These are phyloP conservation scores for Microctonus aethiopoides DNA, from an alignment of 2,888 invertebrate species.

Conservation along the genomic window DNA sequence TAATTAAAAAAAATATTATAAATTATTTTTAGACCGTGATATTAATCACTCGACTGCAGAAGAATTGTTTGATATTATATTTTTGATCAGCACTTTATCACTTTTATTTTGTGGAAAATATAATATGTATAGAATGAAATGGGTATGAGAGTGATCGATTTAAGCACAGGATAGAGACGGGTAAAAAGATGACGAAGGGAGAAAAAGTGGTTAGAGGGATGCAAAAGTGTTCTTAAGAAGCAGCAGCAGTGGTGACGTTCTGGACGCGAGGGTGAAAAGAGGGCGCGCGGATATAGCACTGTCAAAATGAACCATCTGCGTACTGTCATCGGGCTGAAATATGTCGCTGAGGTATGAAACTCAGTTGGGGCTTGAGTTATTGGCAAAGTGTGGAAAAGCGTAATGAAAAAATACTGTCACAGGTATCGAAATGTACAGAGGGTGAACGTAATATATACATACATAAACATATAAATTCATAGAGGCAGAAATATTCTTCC, in stretches of 20 bases:
- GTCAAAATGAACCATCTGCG: conserved; percentile 50
- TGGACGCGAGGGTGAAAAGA: conserved; percentile 24
- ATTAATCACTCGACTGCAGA: not conserved
- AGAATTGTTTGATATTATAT: not conserved
- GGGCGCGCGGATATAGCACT: conserved; percentile 41
- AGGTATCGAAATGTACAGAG: conserved; percentile 39
- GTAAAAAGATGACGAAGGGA: conserved; percentile 2
- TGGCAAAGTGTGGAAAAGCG: conserved; percentile 44
- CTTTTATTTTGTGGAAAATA: not conserved
- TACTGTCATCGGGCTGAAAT: conserved; percentile 48
- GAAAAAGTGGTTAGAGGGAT: conserved; percentile 35
- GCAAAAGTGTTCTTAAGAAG: conserved; percentile 38
- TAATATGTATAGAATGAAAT: not conserved
- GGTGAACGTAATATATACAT: not conserved
- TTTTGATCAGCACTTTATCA: not conserved
- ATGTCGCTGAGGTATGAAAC: conserved; percentile 44
- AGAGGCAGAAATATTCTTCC: conserved; percentile 17
- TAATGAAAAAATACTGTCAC: conserved; percentile 50
- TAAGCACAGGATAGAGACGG: not conserved
- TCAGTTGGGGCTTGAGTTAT: conserved; percentile 46
- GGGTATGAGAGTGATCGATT: conserved; percentile 11
- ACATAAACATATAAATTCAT: not conserved
- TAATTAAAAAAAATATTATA: not conserved
- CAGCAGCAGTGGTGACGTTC: conserved; percentile 21
- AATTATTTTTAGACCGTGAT: not conserved